Base-by-base conservation (phyloP, 1,140 invertebrate species). In the Leptopilina boulardi region DNA sequence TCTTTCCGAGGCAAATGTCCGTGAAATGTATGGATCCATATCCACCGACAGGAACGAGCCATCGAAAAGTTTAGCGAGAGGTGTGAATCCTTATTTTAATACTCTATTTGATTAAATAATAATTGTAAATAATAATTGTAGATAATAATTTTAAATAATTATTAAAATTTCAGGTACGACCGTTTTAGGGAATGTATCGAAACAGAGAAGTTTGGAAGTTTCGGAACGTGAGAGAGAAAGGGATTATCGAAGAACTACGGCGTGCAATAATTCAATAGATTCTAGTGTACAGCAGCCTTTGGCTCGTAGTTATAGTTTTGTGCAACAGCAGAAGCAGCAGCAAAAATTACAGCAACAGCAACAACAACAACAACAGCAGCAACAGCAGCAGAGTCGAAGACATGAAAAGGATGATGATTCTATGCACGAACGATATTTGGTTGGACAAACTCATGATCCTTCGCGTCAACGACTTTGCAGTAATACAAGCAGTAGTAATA, bases 341-440 rank as follows among this genome's bases (percentile, higher is more conserved):
- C 94, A 83, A 74, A 90, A 78, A 74, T 47, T 85, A 3, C 88
- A 87, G 41, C 91, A 91, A 3, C 91, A 92, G 59, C 87, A 91
- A 6, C 91, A 77, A 76, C 88, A 83, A 75, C 88, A 83, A 4
- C 82, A 85, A 0, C 88, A 89, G 70, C 84, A 84, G 26, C 88
- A 87, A 23, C 89, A 89, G 0, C 91, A 91, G 73, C 89, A 91
- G 11, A 89, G 89, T 56, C 87, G 89, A 59, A 87, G 89, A 44
- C 89, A 90, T 19, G 91, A 92, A 8, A 91, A 91, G 23, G 92
- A 92, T 34, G 95, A 96, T 83, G 95, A 96, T 89, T 95, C 95
- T 0, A 96, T 96, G 95, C 95, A 96, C 87, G 95, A 96, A 84
- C 95, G 95, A 82, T 96, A 96, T 84, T 93, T 96, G 26, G 84